Conservation (phyloP, 2,113 vertebrate genomes). For the Ceratotherium simum region DNA sequence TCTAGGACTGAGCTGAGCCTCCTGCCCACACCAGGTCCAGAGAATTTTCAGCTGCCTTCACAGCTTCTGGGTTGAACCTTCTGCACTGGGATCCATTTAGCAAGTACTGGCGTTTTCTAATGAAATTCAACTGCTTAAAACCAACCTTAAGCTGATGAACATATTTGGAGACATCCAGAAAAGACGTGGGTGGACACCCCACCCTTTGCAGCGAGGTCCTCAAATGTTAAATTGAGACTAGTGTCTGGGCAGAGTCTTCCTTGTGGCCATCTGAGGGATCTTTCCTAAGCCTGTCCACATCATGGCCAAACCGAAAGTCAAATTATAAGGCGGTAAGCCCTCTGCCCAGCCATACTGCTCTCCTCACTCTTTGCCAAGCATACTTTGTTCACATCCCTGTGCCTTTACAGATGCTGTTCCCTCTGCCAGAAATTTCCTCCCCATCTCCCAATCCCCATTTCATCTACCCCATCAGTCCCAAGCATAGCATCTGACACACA, state of each 20-base stretch:
- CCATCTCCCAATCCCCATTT: background rate
- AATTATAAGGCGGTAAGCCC: background rate
- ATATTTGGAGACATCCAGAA: background rate
- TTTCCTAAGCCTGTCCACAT: background rate
- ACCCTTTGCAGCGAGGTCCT: background rate
- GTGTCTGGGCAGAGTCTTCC: background rate
- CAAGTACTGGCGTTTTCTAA: background rate
- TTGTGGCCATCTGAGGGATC: background rate
- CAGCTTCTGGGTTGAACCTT: background rate
- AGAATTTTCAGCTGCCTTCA: background rate
- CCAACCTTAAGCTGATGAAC: background rate
- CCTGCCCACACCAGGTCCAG: background rate
- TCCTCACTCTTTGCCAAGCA: background rate
- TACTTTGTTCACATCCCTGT: background rate
- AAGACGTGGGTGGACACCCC: background rate
- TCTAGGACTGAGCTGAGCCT: background rate
- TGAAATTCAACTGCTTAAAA: conserved; percentile 18
- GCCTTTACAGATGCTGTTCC: background rate
- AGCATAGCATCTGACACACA: background rate
- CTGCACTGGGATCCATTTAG: background rate
- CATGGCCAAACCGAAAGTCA: background rate
- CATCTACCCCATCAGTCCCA: background rate
- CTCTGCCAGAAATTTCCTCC: background rate
- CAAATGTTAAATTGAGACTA: background rate
- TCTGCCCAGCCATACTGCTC: background rate